Base-by-base conservation (phyloP, 2,113 vertebrate species). In the Cololabis saira region DNA sequence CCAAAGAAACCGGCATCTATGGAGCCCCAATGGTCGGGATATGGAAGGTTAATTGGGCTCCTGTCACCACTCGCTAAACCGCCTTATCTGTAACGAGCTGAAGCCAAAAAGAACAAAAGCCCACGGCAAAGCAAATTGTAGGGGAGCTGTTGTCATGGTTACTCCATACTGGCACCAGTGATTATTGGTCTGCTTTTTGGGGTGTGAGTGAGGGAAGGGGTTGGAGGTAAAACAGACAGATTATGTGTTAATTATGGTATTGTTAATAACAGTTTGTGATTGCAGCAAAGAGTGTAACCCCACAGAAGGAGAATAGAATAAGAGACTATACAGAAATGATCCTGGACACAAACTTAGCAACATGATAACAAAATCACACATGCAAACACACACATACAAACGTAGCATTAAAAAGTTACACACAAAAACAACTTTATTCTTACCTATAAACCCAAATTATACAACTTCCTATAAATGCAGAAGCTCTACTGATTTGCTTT, bases 81-180 rank as follows among this genome's bases (percentile, higher is more conserved):
- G 24, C 19, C 41, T 66, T 48, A 24, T 82, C 75, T 74, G 66
- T 63, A 19, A 56, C 22, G 56, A 70, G 61, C 51, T 68, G 51
- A 30, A 69, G 61, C 53, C 56, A 15, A 74, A 80, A 81, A 77
- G 65, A 87, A 88, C 75, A 89, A 87, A 86, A 76, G 81, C 54
- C 27, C n/a, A 17, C n/a, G 60, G 67, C 44, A 66, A 70, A 72
- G 61, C 56, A 81, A 87, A 90, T 84, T 82, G 78, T 67, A 80
- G 80, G 80, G 80, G 73, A 85, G 54, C 61, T 3, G 80, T 87
- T 89, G 52, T 85, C 68, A 90, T 89, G 80, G 87, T 67, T 77
- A 84, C 86, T 57, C 49, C 45, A 47, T 15, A 47, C 56, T 59
- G 64, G 78, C 71, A 68, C 48, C 24, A 15, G 5, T 54, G 13